A percentile compares a stretch with the other conserved stretches of the same genome.
Evolutionary conservation across 1,140 invertebrate species (phyloP).

Genomic region (Brachionus asplanchnoidis): DNA sequence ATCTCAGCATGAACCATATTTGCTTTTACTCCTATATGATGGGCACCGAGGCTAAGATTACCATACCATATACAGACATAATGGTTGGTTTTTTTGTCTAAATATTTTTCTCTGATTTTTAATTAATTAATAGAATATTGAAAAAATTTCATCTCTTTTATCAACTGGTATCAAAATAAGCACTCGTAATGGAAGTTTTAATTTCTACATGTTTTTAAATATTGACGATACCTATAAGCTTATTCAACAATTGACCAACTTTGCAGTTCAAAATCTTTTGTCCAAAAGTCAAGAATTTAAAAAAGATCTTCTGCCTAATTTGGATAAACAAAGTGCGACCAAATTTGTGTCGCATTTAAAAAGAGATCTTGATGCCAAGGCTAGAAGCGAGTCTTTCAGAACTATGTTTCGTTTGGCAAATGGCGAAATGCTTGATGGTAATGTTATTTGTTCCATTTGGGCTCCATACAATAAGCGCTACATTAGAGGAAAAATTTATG

Average conservation of each 20-base stretch:
- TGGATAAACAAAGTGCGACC: constrained; percentile 69
- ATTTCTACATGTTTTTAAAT: constrained; percentile 73
- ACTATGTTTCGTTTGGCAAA: constrained; percentile 77
- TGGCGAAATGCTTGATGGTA: constrained; percentile 84
- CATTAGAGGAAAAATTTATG: constrained; percentile 79
- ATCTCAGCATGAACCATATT: constrained; percentile 87
- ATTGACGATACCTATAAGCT: constrained; percentile 81
- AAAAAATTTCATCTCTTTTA: constrained; percentile 31
- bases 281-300: constrained; percentile 22
- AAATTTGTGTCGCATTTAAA: constrained; percentile 82
- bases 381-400: constrained; percentile 76
- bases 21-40: constrained; percentile 93
- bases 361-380: constrained; percentile 85
- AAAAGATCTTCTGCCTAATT: constrained; percentile 32
- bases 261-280: constrained; percentile 79
- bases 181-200: constrained; percentile 40
- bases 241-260: constrained; percentile 89
- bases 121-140: constrained; percentile 13
- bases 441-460: constrained; percentile 79
- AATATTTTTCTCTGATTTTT: background rate
- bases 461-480: constrained; percentile 90
- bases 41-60: constrained; percentile 79
- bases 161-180: background rate
- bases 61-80: constrained; percentile 67
- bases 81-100: constrained; percentile 51